A percentile compares a stretch with the other conserved stretches of the same genome.
phyloP scores from a whole-genome alignment of 2,113 vertebrate genomes.

The Thinocorus orbignyianus region DNA sequence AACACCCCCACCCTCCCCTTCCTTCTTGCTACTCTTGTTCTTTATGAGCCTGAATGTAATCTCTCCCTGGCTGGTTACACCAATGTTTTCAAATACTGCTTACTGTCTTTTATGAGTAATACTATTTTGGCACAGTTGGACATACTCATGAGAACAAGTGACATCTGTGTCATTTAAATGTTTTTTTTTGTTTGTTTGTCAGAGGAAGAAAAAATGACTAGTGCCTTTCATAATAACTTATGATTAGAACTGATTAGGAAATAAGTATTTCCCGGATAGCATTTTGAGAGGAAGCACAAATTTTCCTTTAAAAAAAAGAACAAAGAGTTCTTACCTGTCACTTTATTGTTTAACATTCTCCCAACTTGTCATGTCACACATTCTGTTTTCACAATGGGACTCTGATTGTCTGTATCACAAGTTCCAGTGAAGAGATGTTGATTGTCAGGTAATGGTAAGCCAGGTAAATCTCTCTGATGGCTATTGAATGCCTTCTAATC shows the following conservation, averaged over 20 bases:
- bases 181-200: neutral
- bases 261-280: neutral
- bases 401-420: neutral
- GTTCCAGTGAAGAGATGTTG: neutral
- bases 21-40: neutral
- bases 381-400: neutral
- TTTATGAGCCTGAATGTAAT: neutral
- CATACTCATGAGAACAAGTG: neutral
- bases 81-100: neutral
- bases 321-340: neutral
- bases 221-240: neutral
- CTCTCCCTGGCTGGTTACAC: neutral
- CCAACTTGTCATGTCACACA: neutral
- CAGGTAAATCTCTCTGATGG: neutral
- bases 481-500: neutral
- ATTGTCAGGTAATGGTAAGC: neutral
- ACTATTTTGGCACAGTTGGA: neutral
- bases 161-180: neutral
- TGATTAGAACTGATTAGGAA: neutral
- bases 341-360: neutral
- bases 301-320: neutral
- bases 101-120: neutral
- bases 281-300: neutral
- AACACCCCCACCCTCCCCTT: rapidly evolving
- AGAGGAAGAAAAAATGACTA: neutral